Conservation (phyloP, 2,888 invertebrate genomes). For the Athripsodes cinereus region DNA sequence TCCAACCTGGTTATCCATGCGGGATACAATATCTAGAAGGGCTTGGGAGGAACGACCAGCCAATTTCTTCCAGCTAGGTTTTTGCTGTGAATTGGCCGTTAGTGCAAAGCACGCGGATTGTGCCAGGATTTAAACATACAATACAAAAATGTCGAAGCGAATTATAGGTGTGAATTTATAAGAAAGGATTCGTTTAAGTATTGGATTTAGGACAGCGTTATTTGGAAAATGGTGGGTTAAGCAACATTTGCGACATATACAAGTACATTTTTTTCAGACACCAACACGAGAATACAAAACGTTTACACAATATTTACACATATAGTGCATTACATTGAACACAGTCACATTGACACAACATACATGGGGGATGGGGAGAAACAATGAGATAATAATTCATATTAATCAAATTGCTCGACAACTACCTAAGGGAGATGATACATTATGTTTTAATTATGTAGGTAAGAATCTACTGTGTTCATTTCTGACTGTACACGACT, state of each 20-base stretch:
- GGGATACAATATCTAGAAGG: constrained; percentile 62
- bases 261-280: not conserved
- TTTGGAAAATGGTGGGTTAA: too few species aligned
- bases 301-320: constrained; percentile 7
- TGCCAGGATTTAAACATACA: constrained; percentile 14
- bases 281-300: not conserved
- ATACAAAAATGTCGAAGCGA: constrained; percentile 9
- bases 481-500: not conserved
- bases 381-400: not conserved
- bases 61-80: constrained; percentile 62
- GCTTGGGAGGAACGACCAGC: constrained; percentile 56
- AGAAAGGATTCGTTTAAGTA: too few species aligned
- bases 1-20: constrained; percentile 53
- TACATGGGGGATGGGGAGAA: constrained; percentile 15
- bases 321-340: constrained; percentile 17
- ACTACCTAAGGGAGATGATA: not conserved
- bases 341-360: constrained; percentile 13
- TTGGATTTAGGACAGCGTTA: too few species aligned
- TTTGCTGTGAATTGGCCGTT: constrained; percentile 33
- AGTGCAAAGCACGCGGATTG: constrained; percentile 24
- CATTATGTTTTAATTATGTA: not conserved
- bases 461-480: not conserved
- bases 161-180: too few species aligned
- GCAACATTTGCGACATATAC: not conserved
- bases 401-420: not conserved